Evolutionary conservation across 2,113 vertebrate genomes (phyloP), one percentile per base, ranked within the genome.

Genomic region (Daphoenositta chrysoptera): DNA sequence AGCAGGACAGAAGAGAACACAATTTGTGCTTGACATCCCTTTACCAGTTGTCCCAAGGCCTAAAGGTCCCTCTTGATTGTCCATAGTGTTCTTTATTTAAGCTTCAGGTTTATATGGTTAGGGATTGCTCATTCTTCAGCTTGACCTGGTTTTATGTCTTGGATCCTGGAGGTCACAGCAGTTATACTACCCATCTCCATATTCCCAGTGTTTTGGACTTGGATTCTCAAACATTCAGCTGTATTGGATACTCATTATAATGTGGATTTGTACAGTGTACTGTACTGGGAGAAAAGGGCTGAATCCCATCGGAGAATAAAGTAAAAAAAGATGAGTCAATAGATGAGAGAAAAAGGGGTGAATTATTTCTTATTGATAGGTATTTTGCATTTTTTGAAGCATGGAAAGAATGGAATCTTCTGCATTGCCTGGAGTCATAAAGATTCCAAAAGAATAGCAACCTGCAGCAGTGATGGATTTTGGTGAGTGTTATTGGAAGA

Each of bases 341-440:
- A 97, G 81, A 97, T 97, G 83, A 96, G 95, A 98, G 92, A 96
- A 98, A 95, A 98, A 96, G 97, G 88, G 95, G 97, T 98, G 97
- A 98, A 97, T 97, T 98, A 98, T 98, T 98, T 98, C 95, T 98
- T 98, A 98, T 97, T 98, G 97, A 98, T 97, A 98, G 96, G 96
- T 93, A 94, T 98, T 98, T 98, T 98, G 94, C 97, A 96, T 98
- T 98, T 98, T 98, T 98, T 98, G 94, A 98, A 99, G 99, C 99
- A 99, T 89, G 99, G 99, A 86, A 99, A 99, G 94, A 99, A 98
- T 94, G 99, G 99, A 73, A 99, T 99, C 94, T 99, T 99, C 98
- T 99, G 99, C 95, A 99, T 99, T 96, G 99, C 99, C 35, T 99
- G 99, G 99, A 99, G 99, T 98, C 99, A 99, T 96, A 99, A 99